Evolutionary conservation across 2,113 vertebrate genomes (phyloP).

Genomic region (Melospiza georgiana): DNA sequence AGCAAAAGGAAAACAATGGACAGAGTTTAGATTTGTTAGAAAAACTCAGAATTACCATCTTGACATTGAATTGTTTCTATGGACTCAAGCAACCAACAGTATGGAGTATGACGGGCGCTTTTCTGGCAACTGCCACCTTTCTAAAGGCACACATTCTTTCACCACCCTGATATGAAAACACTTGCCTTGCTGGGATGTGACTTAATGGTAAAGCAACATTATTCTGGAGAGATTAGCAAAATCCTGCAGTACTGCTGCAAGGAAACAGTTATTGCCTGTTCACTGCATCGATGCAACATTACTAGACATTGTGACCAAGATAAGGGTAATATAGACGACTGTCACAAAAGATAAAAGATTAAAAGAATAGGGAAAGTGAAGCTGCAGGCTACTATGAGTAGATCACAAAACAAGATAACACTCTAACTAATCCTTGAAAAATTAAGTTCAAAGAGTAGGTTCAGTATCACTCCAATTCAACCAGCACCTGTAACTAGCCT

Average conservation of each 20-base stretch:
- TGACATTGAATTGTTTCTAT: not conserved
- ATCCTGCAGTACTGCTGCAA: conserved; percentile 2
- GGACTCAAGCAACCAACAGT: not conserved
- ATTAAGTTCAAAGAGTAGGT: conserved; percentile 29
- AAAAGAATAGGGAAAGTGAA: conserved; percentile 24
- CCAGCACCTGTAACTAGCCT: not conserved
- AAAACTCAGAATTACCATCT: not conserved
- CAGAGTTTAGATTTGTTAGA: not conserved
- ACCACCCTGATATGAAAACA: not conserved
- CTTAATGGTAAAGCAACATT: not conserved
- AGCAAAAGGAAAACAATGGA: not conserved
- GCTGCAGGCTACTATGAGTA: conserved; percentile 3
- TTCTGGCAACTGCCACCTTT: not conserved
- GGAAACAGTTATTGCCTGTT: not conserved
- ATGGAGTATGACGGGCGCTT: not conserved
- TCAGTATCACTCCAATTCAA: conserved; percentile 11
- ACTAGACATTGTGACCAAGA: conserved; percentile 2
- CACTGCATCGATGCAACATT: not conserved
- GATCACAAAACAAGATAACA: conserved; percentile 29
- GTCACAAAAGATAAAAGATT: conserved; percentile 24
- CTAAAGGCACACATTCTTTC: not conserved
- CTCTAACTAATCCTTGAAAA: conserved; percentile 26
- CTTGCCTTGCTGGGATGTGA: not conserved
- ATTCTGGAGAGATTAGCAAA: not conserved
- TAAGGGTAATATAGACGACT: not conserved